Conservation (phyloP, 2,888 invertebrate species). For the Dolomedes plantarius region DNA sequence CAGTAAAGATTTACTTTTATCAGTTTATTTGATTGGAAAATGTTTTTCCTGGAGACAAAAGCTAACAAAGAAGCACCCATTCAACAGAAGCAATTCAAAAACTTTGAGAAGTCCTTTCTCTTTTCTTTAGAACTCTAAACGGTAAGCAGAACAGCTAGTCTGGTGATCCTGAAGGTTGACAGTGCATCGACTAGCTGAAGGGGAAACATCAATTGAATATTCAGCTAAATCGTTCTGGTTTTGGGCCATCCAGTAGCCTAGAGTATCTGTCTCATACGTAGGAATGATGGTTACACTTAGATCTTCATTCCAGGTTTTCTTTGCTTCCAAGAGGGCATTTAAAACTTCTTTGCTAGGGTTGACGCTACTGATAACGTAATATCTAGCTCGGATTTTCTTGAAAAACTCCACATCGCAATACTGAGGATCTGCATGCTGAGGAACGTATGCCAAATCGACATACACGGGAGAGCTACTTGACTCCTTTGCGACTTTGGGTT, state of each 20-base stretch:
- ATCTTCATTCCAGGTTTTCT: conserved; percentile 76
- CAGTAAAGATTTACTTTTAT: conserved; percentile 21
- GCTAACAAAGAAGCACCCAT: conserved; percentile 70
- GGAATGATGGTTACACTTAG: conserved; percentile 97
- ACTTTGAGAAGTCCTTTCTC: conserved; percentile 14
- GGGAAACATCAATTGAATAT: conserved; percentile 94
- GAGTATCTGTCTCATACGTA: conserved; percentile 96
- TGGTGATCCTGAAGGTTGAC: conserved; percentile 98
- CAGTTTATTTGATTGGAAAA: conserved; percentile 41
- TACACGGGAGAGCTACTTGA: conserved; percentile 79
- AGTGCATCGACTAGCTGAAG: conserved; percentile 96
- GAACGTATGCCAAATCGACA: conserved; percentile 96
- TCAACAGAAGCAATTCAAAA: conserved; percentile 61
- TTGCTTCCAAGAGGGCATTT: conserved; percentile 95
- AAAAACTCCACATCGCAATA: conserved; percentile 96
- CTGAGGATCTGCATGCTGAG: conserved; percentile 95
- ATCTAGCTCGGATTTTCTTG: conserved; percentile 91
- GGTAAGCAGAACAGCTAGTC: conserved; percentile 97
- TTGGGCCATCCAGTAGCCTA: conserved; percentile 97
- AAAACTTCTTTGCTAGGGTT: conserved; percentile 95
- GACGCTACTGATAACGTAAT: conserved; percentile 96
- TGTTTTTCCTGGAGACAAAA: conserved; percentile 43
- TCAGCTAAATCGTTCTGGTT: conserved; percentile 94
- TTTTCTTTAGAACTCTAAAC: conserved; percentile 90
- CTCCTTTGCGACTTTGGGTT: conserved; percentile 37